Evolutionary conservation across 2,888 invertebrate species (phyloP), one percentile per base, ranked within the genome.

Genomic region (Ferrisia virgata): DNA sequence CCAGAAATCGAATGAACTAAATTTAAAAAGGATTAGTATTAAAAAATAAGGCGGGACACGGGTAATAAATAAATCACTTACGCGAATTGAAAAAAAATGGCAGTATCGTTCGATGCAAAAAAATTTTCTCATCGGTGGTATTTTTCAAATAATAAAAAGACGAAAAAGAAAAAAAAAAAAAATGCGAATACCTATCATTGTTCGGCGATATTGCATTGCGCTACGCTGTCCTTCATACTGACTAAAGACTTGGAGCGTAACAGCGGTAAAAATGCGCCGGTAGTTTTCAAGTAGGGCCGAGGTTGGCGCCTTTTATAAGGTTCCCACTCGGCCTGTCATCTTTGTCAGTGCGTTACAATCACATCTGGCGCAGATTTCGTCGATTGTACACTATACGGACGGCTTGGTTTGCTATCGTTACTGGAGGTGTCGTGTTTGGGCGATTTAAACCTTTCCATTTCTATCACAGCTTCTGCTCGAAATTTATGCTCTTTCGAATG

Each of bases 291-390:
- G 25, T 76, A 83, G 11, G 83, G 90, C 88, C 91, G 91, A 87
- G 91, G 91, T 88, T 90, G 89, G 86, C 91, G 89, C 87, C 91
- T 88, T 87, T 89, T 90, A 88, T 91, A 91, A 85, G 91, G 91
- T 88, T 91, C 91, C 91, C 91, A 91, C 88, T 91, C 91, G 85
- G 85, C 84, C 79, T 40, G 69, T 69, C 87, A 87, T 89, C 90
- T 89, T 87, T 92, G 93, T 93, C 93, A 93, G 92, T 93, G 93
- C 86, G 93, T 93, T 87, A 95, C 95, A 88, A 96, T 95, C 87
- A 96, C 96, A 89, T 96, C 96, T 79, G 96, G 96, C 0, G 96
- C 96, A 85, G 96, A 95, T 87, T 95, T 94, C 85, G 95, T 95
- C 85, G 95, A 95, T 88, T 95, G 93, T 85, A 93, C 93, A 89